Evolutionary conservation across 1,140 invertebrate species (phyloP), one percentile per base, ranked within the genome.

Genomic region (Drosophila pseudoananassae): DNA sequence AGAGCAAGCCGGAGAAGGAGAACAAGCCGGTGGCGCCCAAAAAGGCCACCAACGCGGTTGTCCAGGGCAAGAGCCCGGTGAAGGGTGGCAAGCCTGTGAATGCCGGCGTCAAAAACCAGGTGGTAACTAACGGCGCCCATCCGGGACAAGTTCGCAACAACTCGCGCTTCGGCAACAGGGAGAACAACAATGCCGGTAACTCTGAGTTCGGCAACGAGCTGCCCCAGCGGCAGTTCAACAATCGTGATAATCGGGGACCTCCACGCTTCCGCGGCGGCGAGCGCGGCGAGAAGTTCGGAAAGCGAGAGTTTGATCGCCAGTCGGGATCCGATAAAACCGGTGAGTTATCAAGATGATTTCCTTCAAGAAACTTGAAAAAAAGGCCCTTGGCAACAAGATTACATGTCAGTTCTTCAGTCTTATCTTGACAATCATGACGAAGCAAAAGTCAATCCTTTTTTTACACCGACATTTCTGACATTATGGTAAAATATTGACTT

Each of bases 251-350:
- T 33, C 61, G 64, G 65, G 91, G 92, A 73, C 65, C 75, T 92
- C 65, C 85, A 90, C 81, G 91, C 76, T 87, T 92, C 66, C 92
- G 94, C 12, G 92, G 92, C 60, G 94, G 96, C 76, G 43, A 20
- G 17, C 15, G 43, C 3, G 43, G 17, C 43, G 43, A 96, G 74
- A 91, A 91, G 47, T 82, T 81, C 47, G 88, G 90, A 43, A 98
- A 98, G 92, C 94, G 97, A n/a, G 98, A 99, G 93, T 98, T 97
- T 92, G 98, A 99, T 92, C 95, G 98, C 70, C 97, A 98, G 92
- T 98, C 97, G 85, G 97, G 98, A 65, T 98, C 97, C 61, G 97
- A 98, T 91, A 98, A 97, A 93, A 98, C 97, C 92, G 90, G 90
- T 91, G 80, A 97, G 97, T 43, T 15, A 7, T 17, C 15, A 5